These are phyloP conservation scores for Peucedramus taeniatus DNA, from an alignment of 2,113 vertebrate species.

Conservation along the genomic window DNA sequence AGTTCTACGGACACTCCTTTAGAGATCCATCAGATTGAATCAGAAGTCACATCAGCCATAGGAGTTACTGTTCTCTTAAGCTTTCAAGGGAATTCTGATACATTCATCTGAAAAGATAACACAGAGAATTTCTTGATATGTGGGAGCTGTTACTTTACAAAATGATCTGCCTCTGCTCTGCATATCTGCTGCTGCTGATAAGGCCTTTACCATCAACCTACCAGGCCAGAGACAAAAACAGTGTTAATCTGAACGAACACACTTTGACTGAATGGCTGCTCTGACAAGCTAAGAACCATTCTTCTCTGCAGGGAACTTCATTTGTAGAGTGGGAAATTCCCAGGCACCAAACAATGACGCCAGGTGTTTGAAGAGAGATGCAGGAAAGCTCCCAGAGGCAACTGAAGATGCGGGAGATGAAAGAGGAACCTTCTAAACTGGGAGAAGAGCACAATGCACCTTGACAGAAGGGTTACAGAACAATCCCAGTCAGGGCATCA, in stretches of 20 bases:
- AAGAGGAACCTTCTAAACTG: neutral
- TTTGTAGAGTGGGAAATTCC: neutral
- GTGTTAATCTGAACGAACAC: neutral
- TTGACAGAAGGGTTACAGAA: neutral
- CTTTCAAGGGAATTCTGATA: neutral
- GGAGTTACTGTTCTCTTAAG: neutral
- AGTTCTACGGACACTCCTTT: neutral
- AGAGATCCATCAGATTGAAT: neutral
- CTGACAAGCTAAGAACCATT: neutral
- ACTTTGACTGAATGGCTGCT: neutral
- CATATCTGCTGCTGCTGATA: neutral
- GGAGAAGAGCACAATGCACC: neutral
- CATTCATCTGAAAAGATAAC: neutral
- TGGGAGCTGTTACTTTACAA: neutral
- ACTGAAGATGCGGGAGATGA: neutral
- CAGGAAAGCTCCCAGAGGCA: neutral
- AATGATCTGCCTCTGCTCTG: neutral
- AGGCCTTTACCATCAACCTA: neutral
- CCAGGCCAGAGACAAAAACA: neutral
- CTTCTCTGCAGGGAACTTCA: slow-evolving; percentile 13
- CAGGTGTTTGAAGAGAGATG: neutral
- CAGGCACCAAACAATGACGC: neutral
- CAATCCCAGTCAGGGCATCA: neutral
- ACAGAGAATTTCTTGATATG: neutral
- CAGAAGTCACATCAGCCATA: neutral